Percentiles rank a stretch among this genome's conserved stretches.
These are phyloP conservation scores for Dipodomys stephensi DNA, from an alignment of 2,113 vertebrate species.

Conservation along the genomic window DNA sequence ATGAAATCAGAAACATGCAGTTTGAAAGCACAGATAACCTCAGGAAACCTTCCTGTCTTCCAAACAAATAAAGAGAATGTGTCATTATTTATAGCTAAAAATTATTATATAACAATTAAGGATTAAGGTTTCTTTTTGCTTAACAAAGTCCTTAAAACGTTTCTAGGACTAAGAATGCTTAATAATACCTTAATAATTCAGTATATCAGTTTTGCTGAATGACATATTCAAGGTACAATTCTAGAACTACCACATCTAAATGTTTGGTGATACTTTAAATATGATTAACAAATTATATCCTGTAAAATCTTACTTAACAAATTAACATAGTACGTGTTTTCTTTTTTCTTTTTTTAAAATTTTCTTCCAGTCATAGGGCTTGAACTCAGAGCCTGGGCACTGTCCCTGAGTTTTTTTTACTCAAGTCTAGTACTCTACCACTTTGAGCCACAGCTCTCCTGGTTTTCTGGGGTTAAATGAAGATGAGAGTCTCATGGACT, in stretches of 20 bases:
- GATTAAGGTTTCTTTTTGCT: slow-evolving; percentile 33
- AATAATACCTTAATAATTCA: slow-evolving; percentile 7
- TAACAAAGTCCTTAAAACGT: slow-evolving; percentile 1
- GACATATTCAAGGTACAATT: neutral
- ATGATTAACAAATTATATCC: slow-evolving; percentile 2
- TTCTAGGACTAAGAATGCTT: slow-evolving; percentile 6
- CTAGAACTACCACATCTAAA: neutral
- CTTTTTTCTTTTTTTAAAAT: neutral
- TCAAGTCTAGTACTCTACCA: too few species aligned
- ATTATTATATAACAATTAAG: neutral
- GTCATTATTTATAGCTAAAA: neutral
- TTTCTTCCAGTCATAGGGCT: neutral
- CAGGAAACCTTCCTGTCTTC: neutral
- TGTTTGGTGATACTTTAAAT: slow-evolving; percentile 33
- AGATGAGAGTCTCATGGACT: too few species aligned
- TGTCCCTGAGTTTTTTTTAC: too few species aligned
- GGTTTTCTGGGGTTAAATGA: too few species aligned
- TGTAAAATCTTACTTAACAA: neutral
- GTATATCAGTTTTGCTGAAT: slow-evolving; percentile 44
- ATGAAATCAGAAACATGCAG: neutral
- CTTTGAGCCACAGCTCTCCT: too few species aligned
- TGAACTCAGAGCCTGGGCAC: too few species aligned
- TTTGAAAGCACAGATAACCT: neutral
- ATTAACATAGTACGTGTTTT: neutral
- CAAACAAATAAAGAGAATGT: slow-evolving; percentile 6